phyloP scores from a whole-genome alignment of 2,888 invertebrate species.

The Synanthedon vespiformis region DNA sequence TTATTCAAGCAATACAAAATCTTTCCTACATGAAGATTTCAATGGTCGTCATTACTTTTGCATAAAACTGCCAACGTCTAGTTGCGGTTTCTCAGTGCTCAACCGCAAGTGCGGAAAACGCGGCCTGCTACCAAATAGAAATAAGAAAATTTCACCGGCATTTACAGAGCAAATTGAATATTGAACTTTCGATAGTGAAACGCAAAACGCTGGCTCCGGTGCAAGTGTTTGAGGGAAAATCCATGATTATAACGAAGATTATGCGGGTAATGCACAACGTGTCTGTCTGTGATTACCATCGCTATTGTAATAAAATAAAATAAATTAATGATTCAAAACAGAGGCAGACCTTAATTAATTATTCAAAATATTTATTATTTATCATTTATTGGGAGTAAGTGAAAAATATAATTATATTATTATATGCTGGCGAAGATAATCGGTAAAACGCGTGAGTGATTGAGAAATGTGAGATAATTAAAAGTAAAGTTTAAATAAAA shows the following conservation, averaged over 20 bases:
- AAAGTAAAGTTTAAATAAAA: too few relatives aligned
- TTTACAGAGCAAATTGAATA: constrained; percentile 32
- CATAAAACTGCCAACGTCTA: constrained; percentile 17
- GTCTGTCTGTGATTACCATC: not conserved
- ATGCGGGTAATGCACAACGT: not conserved
- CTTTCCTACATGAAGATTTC: too few relatives aligned
- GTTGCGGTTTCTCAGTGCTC: constrained; percentile 35
- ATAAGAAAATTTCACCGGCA: constrained; percentile 31
- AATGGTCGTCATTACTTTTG: not conserved
- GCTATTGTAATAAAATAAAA: too few relatives aligned
- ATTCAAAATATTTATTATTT: too few relatives aligned
- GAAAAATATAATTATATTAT: too few relatives aligned
- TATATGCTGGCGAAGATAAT: too few relatives aligned
- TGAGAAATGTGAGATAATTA: too few relatives aligned
- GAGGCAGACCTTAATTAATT: too few relatives aligned
- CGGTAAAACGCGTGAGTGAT: too few relatives aligned
- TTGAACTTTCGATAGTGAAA: not conserved
- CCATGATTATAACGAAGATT: not conserved
- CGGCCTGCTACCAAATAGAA: constrained; percentile 7
- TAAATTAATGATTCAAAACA: too few relatives aligned
- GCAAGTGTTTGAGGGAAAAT: not conserved
- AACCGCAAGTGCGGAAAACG: constrained; percentile 15
- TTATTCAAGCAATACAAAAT: too few relatives aligned
- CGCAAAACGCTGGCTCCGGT: not conserved
- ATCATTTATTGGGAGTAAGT: too few relatives aligned